These are phyloP conservation scores for Nyctibius bracteatus DNA, from an alignment of 2,113 vertebrate species.

Conservation along the genomic window DNA sequence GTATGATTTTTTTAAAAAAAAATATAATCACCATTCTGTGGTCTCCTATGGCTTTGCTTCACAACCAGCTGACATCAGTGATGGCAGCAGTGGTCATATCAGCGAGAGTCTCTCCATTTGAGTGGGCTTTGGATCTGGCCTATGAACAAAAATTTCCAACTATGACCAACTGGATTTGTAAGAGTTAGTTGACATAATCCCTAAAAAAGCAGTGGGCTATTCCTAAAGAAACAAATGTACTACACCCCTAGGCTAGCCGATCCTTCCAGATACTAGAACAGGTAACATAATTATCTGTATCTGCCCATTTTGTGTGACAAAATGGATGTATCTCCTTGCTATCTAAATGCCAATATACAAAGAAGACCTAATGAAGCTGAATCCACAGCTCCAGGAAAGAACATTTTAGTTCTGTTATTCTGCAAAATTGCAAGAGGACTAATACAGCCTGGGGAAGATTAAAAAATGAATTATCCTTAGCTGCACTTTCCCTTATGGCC, in stretches of 20 bases:
- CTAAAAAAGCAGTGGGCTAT: background rate
- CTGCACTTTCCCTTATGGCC: background rate
- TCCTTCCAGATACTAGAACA: background rate
- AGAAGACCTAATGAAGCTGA: background rate
- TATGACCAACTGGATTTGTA: background rate
- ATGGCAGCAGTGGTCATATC: background rate
- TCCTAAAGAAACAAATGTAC: background rate
- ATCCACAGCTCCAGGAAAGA: background rate
- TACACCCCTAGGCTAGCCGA: background rate
- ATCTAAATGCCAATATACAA: background rate
- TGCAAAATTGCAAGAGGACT: conserved; percentile 21
- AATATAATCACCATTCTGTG: background rate
- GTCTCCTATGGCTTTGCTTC: background rate
- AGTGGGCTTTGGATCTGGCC: background rate
- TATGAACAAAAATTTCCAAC: background rate
- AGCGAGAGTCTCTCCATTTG: rapidly evolving
- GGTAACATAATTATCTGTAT: background rate
- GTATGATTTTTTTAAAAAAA: background rate
- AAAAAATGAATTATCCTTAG: conserved; percentile 40
- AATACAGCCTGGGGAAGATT: conserved; percentile 9
- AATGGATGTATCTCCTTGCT: background rate
- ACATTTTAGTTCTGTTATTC: conserved; percentile 35
- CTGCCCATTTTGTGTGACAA: background rate
- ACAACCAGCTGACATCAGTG: background rate
- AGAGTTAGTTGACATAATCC: background rate